Base-by-base conservation (phyloP, 2,113 vertebrate genomes). In the Meriones unguiculatus region DNA sequence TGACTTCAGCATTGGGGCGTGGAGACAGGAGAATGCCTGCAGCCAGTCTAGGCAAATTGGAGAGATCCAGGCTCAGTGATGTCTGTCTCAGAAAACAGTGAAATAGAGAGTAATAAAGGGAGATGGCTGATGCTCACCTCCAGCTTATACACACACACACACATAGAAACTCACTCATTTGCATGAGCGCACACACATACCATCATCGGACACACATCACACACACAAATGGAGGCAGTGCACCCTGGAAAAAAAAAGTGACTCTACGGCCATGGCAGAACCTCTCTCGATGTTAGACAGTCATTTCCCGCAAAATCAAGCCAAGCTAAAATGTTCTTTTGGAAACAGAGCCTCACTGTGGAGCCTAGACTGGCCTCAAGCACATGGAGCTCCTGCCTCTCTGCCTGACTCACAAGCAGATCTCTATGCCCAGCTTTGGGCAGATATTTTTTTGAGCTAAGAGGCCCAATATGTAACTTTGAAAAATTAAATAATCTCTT, bases 281-380 rank as follows among this genome's bases (percentile, higher is more conserved):
- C 81, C n/a, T 30, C 64, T 76, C 75, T 75, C 41, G 25, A 50
- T 54, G 20, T 20, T 17, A 64, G 76, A 86, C 72, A 41, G 28
- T 70, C 25, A 87, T 85, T 93, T 86, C 86, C 64, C 3, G 17
- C 28, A 17, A 94, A 93, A 90, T 88, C 70, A 95, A 95, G 76
- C 62, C 80, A 81, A 85, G 76, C 1, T 59, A 64, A 87, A 28
- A 78, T 72, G 86, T 65, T 73, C 46, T 59, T 59, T 25, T 88
- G 17, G 69, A 88, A 50, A 73, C 35, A 41, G 85, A 87, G 69
- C 41, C 25, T 54, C 65, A n/a, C 69, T 30, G 59, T 41, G 35
- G 12, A 57, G 35, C 35, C 54, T 7, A 20, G 69, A 13, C 13
- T 38, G n/a, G 52, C 52, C 13, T 57, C 35, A 59, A 38, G n/a